phyloP scores from a whole-genome alignment of 2,888 invertebrate species.

The Linyphia triangularis region DNA sequence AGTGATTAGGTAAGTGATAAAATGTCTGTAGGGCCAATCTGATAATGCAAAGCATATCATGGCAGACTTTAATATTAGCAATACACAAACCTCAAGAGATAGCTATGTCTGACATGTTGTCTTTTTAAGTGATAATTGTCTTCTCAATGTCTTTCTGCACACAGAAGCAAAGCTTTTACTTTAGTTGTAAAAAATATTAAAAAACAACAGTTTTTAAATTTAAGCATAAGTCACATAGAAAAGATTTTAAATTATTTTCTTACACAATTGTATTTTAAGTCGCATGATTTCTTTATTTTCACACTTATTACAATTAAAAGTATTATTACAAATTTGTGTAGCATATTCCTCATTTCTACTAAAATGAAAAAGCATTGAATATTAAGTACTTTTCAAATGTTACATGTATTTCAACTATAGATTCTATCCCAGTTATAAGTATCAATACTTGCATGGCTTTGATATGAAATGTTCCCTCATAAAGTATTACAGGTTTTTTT shows the following conservation, averaged over 20 bases:
- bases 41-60: slow-evolving; percentile 75
- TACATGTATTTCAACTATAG: too few species aligned
- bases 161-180: slow-evolving; percentile 70
- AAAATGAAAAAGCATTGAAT: too few species aligned
- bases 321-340: too few species aligned
- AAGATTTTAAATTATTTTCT: slow-evolving; percentile 21
- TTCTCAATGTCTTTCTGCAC: slow-evolving; percentile 68
- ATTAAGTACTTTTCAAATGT: too few species aligned
- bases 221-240: not conserved
- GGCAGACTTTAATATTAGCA: slow-evolving; percentile 74
- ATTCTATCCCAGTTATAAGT: too few species aligned
- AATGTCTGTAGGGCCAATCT: slow-evolving; percentile 74
- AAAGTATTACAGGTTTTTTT: too few species aligned
- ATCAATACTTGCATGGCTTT: too few species aligned
- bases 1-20: slow-evolving; percentile 74
- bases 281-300: too few species aligned
- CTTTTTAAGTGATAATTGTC: slow-evolving; percentile 68
- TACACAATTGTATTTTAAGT: too few species aligned
- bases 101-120: slow-evolving; percentile 68
- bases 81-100: slow-evolving; percentile 71
- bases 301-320: too few species aligned
- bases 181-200: slow-evolving; percentile 21
- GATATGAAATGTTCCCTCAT: too few species aligned
- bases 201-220: slow-evolving; percentile 14
- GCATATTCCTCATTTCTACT: too few species aligned